phyloP scores from a whole-genome alignment of 53 echinoderm and acorn worm genomes.

The Patiria pectinifera region DNA sequence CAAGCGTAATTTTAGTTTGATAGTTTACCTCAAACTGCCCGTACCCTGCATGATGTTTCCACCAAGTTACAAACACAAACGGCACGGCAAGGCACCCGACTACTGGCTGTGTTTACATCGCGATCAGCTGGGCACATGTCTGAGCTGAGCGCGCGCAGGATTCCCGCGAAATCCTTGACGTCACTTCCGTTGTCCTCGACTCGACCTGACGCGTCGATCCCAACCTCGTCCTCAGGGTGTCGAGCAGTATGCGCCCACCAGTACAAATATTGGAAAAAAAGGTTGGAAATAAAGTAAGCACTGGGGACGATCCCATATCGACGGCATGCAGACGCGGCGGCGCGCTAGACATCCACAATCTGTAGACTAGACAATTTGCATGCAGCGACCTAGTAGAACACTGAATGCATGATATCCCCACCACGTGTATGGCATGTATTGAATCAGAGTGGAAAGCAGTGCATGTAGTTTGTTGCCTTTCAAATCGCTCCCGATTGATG shows the following conservation, averaged over 20 bases:
- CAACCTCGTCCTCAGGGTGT: no score
- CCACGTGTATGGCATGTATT: conserved; percentile 22
- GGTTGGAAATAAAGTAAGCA: no score
- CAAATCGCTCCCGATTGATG: conserved; percentile 35
- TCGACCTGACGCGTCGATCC: conserved; percentile 50
- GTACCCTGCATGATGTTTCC: no score
- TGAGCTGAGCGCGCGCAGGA: conserved; percentile 52
- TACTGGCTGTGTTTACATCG: conserved; percentile 73
- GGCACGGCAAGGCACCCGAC: conserved; percentile 48
- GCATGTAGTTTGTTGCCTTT: conserved; percentile 15
- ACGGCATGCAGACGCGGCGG: conserved; percentile 7
- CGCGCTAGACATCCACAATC: conserved; percentile 28
- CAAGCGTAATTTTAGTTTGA: neutral
- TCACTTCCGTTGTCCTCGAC: conserved; percentile 82
- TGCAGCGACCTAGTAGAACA: conserved; percentile 50
- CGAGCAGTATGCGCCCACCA: no score
- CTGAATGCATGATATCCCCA: neutral
- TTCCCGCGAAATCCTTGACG: conserved; percentile 68
- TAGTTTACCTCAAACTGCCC: neutral
- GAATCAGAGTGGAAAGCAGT: conserved; percentile 18
- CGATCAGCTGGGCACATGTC: conserved; percentile 56
- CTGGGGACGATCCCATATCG: no score
- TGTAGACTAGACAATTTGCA: conserved; percentile 67
- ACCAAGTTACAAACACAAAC: no score
- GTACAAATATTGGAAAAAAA: no score